phyloP scores from a whole-genome alignment of 1,140 invertebrate species.

The Wiebesia pumilae region DNA sequence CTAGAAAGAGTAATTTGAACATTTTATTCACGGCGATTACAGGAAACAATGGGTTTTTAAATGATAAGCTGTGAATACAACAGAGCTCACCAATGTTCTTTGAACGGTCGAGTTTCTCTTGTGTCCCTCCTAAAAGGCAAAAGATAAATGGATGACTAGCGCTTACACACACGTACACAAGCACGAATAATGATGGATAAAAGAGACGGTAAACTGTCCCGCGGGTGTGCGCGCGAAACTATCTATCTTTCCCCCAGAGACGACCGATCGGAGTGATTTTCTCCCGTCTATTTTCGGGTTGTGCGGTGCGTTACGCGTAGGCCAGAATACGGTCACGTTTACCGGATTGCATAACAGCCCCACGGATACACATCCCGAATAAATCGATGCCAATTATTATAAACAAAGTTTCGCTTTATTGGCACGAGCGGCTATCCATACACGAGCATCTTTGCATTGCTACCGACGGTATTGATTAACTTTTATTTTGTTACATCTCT shows the following conservation, averaged over 20 bases:
- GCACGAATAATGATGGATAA: background rate
- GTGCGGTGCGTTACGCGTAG: slow-evolving; percentile 39
- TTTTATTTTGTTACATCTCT: too few species aligned
- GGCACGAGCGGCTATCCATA: background rate
- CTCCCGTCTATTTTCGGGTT: slow-evolving; percentile 38
- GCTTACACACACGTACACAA: background rate
- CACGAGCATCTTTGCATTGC: background rate
- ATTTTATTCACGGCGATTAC: too few species aligned
- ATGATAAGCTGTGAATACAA: background rate
- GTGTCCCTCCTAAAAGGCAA: background rate
- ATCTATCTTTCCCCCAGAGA: background rate
- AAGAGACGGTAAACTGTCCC: slow-evolving; percentile 30
- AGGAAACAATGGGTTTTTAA: too few species aligned
- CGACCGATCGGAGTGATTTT: slow-evolving; percentile 7
- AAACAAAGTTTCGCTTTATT: slow-evolving; percentile 62
- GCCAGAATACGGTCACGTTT: slow-evolving; percentile 58
- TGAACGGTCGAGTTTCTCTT: slow-evolving; percentile 7
- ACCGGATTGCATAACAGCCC: slow-evolving; percentile 64
- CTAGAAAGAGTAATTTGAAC: too few species aligned
- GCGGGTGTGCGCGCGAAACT: slow-evolving; percentile 25
- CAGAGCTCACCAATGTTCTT: slow-evolving; percentile 27
- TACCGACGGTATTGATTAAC: too few species aligned
- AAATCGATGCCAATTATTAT: slow-evolving; percentile 70
- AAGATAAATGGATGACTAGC: background rate
- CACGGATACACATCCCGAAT: slow-evolving; percentile 46